Percentiles rank a stretch among this genome's conserved stretches.
These are phyloP conservation scores for Deilephila elpenor DNA, from an alignment of 2,888 invertebrate genomes.

Conservation along the genomic window DNA sequence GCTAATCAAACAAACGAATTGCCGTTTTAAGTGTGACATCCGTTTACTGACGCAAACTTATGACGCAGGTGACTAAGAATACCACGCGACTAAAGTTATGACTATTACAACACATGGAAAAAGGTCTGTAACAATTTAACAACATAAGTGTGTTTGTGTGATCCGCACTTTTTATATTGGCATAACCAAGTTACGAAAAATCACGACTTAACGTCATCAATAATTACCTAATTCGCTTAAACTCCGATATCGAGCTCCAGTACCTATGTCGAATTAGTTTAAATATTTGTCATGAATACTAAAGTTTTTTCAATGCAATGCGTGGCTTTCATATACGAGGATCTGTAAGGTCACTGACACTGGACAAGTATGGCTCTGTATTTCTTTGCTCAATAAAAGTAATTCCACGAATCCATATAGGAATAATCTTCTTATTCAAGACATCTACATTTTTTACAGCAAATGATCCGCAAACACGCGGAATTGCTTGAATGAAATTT, in stretches of 20 bases:
- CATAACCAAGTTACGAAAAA: no score
- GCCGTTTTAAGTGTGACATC: background rate
- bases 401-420: background rate
- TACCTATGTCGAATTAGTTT: no score
- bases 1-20: background rate
- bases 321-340: background rate
- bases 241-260: no score
- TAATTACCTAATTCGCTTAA: no score
- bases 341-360: slow-evolving; percentile 1
- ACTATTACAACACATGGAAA: background rate
- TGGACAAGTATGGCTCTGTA: background rate
- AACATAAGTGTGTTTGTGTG: no score
- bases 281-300: background rate
- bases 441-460: no score
- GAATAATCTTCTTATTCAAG: background rate
- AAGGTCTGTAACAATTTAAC: no score
- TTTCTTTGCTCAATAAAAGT: background rate
- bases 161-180: no score
- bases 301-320: background rate
- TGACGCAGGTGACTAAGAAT: background rate
- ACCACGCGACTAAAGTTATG: background rate
- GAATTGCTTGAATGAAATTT: no score
- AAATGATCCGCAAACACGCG: no score
- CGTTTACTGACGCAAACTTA: slow-evolving; percentile 6
- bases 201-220: no score